phyloP scores from a whole-genome alignment of 1,140 invertebrate genomes.

The Paracyclopina nana region DNA sequence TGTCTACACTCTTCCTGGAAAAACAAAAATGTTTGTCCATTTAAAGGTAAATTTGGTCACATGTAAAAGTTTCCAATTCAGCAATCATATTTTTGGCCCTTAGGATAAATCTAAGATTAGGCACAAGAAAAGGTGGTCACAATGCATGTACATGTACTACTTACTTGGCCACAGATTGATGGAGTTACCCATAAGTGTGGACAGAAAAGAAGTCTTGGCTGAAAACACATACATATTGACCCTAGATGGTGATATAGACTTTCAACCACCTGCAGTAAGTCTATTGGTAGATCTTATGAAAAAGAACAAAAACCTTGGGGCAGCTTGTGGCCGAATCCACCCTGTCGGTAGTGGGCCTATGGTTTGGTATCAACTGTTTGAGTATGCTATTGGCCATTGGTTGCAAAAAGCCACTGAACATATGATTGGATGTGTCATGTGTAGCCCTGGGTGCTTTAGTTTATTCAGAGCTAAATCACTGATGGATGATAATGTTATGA shows the following conservation, averaged over 20 bases:
- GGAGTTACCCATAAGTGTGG: conserved; percentile 79
- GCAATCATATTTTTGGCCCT: too few relatives aligned
- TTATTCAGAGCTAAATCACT: conserved; percentile 86
- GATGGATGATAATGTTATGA: conserved; percentile 99
- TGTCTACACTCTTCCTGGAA: conserved; percentile 83
- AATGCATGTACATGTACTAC: conserved; percentile 99
- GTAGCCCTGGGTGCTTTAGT: conserved; percentile 96
- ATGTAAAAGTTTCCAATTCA: too few relatives aligned
- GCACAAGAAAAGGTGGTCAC: conserved; percentile 83
- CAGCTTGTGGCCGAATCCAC: conserved; percentile 94
- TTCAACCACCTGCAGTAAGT: conserved; percentile 84
- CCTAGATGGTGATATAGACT: conserved; percentile 94
- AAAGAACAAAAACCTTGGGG: conserved; percentile 91
- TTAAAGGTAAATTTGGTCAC: too few relatives aligned
- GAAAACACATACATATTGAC: conserved; percentile 91
- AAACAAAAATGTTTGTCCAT: conserved; percentile 93
- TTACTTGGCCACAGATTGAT: conserved; percentile 78
- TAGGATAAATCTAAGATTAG: conserved; percentile 91
- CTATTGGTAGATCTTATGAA: conserved; percentile 94
- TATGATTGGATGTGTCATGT: conserved; percentile 90
- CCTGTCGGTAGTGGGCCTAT: conserved; percentile 89
- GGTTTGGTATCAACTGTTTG: conserved; percentile 98
- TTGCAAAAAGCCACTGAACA: conserved; percentile 98
- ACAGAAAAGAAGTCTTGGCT: conserved; percentile 78
- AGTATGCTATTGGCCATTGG: conserved; percentile 99